Evolutionary conservation across 2,797 vertebrate species (phyloP).

Genomic region (Neosalanx taihuensis): DNA sequence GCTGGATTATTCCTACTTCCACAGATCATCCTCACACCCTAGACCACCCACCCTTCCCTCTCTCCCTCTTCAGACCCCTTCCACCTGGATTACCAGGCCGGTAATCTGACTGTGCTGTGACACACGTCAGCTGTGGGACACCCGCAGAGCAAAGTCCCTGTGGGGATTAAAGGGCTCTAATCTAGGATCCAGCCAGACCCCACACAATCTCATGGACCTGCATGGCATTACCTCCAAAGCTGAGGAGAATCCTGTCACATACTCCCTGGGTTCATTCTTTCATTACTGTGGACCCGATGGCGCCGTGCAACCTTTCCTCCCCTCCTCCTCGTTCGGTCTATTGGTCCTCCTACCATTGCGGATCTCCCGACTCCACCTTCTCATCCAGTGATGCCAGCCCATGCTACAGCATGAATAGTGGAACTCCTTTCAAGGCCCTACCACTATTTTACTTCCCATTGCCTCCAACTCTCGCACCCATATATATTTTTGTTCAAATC

Average conservation of each 20-base stretch:
- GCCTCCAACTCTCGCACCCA: constrained; percentile 18
- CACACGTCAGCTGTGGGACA: constrained; percentile 64
- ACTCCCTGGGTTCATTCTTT: constrained; percentile 56
- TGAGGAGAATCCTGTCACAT: constrained; percentile 37
- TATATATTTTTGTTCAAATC: constrained; percentile 25
- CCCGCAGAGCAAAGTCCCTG: constrained; percentile 45
- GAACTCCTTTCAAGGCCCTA: not conserved
- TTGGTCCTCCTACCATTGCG: constrained; percentile 63
- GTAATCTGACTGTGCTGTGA: constrained; percentile 68
- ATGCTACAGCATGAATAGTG: not conserved
- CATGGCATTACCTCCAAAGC: constrained; percentile 51
- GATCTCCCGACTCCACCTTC: constrained; percentile 55
- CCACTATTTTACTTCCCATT: not conserved
- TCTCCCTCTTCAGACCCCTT: constrained; percentile 36
- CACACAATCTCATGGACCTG: constrained; percentile 48
- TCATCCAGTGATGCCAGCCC: constrained; percentile 40
- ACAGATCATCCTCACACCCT: constrained; percentile 58
- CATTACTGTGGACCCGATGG: constrained; percentile 59
- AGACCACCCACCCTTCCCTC: constrained; percentile 12
- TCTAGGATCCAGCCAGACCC: constrained; percentile 19
- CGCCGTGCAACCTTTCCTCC: constrained; percentile 60
- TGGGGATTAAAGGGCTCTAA: constrained; percentile 50
- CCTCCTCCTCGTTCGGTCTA: constrained; percentile 51
- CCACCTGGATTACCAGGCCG: constrained; percentile 65
- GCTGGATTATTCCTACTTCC: constrained; percentile 64